Evolutionary conservation across 2,888 invertebrate species (phyloP), one percentile per base, ranked within the genome.

Genomic region (Pedicia rivosa): DNA sequence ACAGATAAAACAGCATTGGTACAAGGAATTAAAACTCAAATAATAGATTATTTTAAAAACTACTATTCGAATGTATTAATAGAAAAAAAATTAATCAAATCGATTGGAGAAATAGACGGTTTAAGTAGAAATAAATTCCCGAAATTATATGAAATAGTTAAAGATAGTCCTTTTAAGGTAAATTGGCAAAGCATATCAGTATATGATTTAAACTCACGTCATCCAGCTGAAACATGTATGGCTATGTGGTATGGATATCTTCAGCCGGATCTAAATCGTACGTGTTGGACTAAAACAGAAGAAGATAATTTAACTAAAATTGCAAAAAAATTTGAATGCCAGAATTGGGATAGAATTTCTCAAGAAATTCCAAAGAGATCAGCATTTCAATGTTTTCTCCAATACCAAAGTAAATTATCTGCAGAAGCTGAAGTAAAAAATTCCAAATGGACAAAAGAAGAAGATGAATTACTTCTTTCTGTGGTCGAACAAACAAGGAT

Each of bases 201-300:
- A 1, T 37, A 49, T 27, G 50, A 54, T 38, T 42, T 68, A 5
- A 64, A 66, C 42, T 55, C 62, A 24, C 66, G 70, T n/a, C 79
- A 79, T 48, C 65, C 66, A 1, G 57, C 70, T 0, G 58, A 63
- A 8, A 78, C 78, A 50, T 82, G 79, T 50, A 59, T 66, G 46
- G 65, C 74, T 0, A 68, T 81, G 51, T 84, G 83, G 83, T 69
- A 71, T 40, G 63, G 75, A 15, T 77, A 72, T 48, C 53, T 81
- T 32, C 75, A 78, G 52, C 81, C 82, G 0, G 55, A 64, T 12
- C 65, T 81, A 12, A 79, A 72, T 43, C 79, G 71, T 32, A 47
- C 46, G 2, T 47, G 50, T 5, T 77, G 74, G 74, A 61, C 60
- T 1, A 43, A 46, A 1, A 52, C 57, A 9, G 77, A 77, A 52